Base-by-base conservation (phyloP, 2,888 invertebrate species). In the Alloscopus bannaensis region DNA sequence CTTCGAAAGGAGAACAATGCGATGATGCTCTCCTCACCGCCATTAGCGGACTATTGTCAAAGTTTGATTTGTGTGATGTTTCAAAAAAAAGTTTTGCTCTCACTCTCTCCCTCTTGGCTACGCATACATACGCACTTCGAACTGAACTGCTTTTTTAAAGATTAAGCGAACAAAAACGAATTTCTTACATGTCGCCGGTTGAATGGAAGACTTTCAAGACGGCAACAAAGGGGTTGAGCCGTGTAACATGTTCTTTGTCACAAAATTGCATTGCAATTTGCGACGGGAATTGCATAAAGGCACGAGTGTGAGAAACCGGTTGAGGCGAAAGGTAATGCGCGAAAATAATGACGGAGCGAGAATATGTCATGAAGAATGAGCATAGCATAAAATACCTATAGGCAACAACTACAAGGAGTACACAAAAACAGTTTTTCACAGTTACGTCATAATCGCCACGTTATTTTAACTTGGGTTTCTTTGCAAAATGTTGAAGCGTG, bases 251-350 rank as follows among this genome's bases (percentile, higher is more conserved):
- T 36, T 8, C 13, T 8, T 36, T 36, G 36, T 36, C 36, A 36
- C 13, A 8, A 13, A 8, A 13, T 36, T 36, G 13, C 36, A 36
- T 36, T 47, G 47, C 47, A 47, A 11, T n/a, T 47, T 47, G 8
- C n/a, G n/a, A n/a, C n/a, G n/a, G n/a, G n/a, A n/a, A 18, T 47
- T 47, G 47, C 47, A 36, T 36, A 36, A n/a, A n/a, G n/a, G n/a
- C n/a, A n/a, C n/a, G 36, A 36, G 36, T 13, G 36, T 36, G 13
- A 47, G 4, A 47, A 47, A 47, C 47, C 47, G 47, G 47, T 47
- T 47, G 47, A 47, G 47, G 47, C 47, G 47, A n/a, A n/a, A 18
- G 47, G 18, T 47, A 47, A 47, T 47, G n/a, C n/a, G 18, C 18
- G 18, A 36, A 8, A 13, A 36, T 36, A 13, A 13, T 13, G 13